phyloP scores from a whole-genome alignment of 2,797 vertebrate species.

The Enteromius argenteus region DNA sequence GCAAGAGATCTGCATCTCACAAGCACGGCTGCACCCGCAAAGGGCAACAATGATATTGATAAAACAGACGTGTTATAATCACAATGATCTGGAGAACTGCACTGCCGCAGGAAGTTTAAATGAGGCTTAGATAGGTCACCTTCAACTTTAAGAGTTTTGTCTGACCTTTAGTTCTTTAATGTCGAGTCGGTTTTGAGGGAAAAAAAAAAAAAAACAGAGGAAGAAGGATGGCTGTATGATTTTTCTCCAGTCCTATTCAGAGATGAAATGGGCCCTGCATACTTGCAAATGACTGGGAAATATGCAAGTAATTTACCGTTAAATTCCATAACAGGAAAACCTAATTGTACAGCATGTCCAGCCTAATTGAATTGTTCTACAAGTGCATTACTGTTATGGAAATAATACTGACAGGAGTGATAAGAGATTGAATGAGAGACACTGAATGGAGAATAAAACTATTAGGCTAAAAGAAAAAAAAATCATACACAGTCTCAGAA shows the following conservation, averaged over 20 bases:
- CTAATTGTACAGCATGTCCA: slow-evolving; percentile 72
- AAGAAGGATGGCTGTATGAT: slow-evolving; percentile 5
- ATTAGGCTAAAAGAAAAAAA: slow-evolving; percentile 9
- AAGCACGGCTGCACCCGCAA: slow-evolving; percentile 11
- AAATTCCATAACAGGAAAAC: slow-evolving; percentile 67
- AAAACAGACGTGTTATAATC: slow-evolving; percentile 33
- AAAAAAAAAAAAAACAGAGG: background rate
- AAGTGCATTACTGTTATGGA: slow-evolving; percentile 64
- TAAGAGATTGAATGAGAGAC: slow-evolving; percentile 42
- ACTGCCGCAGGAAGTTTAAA: slow-evolving; percentile 27
- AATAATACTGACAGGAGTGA: slow-evolving; percentile 63
- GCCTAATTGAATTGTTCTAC: slow-evolving; percentile 74
- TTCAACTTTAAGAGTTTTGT: slow-evolving; percentile 37
- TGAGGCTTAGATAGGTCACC: slow-evolving; percentile 17
- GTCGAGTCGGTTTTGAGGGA: background rate
- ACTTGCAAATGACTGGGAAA: slow-evolving; percentile 60
- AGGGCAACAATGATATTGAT: slow-evolving; percentile 36
- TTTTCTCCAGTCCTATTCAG: slow-evolving; percentile 39
- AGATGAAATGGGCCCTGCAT: slow-evolving; percentile 57
- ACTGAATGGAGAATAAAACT: background rate
- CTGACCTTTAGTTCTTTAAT: slow-evolving; percentile 39
- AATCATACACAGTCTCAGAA: background rate
- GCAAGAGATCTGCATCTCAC: slow-evolving; percentile 31
- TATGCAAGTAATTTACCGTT: slow-evolving; percentile 68
- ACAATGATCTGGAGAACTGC: slow-evolving; percentile 18